Base-by-base conservation (phyloP, 37 sponge, comb jelly and placozoan species). In the Bolinopsis microptera region DNA sequence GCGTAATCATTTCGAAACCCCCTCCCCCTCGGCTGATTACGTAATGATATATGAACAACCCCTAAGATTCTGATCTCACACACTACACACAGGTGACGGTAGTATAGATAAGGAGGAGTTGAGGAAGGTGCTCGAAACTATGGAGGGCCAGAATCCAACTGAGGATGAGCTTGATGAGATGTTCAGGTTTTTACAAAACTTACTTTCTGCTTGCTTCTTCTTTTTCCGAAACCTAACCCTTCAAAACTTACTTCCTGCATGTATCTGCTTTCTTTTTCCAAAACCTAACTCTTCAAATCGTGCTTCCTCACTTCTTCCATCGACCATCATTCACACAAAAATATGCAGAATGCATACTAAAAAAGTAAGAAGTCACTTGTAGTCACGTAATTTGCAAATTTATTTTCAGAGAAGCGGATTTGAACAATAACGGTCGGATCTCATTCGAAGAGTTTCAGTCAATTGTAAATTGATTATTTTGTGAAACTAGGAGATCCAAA, bases 371-470 rank as follows among this genome's bases (percentile, higher is more conserved):
- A n/a, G n/a, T n/a, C n/a, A n/a, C n/a, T n/a, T n/a, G n/a, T n/a
- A n/a, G n/a, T n/a, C n/a, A n/a, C n/a, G n/a, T n/a, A n/a, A n/a
- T n/a, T 48, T 18, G 61, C 61, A 48, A 5, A 5, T 18, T 13
- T 48, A 48, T 18, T 72, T 72, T 72, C 75, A 72, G 75, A 21
- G 31, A 72, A 72, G 75, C 75, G 18, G 75, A 72, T n/a, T 5
- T 3, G 3, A n/a, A 72, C 31, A 28, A 28, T 30, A n/a, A 72
- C 31, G 75, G 75, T 23, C 5, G 31, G 5, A 72, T 72, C 18
- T 72, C 75, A 72, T 72, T 72, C 75, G 75, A 72, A 72, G 75
- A 72, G 31, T 72, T 72, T n/a, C 5, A 21, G 31, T n/a, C 75
- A 30, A 72, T 72, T n/a, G 18, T 72, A 8, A 72, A 30, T 3